These are phyloP conservation scores for Netelia inedita DNA, from an alignment of 2,888 invertebrate species.

Conservation along the genomic window DNA sequence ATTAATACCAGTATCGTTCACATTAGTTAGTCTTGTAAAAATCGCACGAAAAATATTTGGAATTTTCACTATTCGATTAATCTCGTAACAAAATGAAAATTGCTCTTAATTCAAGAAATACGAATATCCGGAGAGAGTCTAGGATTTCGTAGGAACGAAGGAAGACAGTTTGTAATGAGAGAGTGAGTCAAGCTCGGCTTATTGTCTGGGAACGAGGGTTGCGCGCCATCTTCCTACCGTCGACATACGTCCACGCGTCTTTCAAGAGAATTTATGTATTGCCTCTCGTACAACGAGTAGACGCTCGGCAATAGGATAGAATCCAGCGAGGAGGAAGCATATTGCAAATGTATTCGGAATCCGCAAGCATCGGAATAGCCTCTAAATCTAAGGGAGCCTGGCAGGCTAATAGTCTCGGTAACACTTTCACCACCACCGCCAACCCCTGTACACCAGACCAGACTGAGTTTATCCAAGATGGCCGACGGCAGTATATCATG, in stretches of 20 bases:
- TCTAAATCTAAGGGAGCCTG: constrained; percentile 73
- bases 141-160: not conserved
- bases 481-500: constrained; percentile 70
- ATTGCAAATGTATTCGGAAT: constrained; percentile 73
- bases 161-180: not conserved
- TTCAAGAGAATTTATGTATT: constrained; percentile 66
- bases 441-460: constrained; percentile 18
- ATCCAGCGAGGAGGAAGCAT: constrained; percentile 59
- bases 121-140: too few species aligned
- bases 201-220: constrained; percentile 16
- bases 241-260: constrained; percentile 63
- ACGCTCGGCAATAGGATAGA: constrained; percentile 26
- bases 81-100: too few species aligned
- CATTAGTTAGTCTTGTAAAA: too few species aligned
- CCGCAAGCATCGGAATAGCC: constrained; percentile 73
- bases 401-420: constrained; percentile 73
- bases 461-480: constrained; percentile 71
- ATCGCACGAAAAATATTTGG: too few species aligned
- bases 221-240: constrained; percentile 19
- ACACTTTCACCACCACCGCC: constrained; percentile 65
- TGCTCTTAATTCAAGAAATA: too few species aligned
- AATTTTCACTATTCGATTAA: too few species aligned
- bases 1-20: too few species aligned
- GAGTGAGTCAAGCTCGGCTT: constrained; percentile 18
- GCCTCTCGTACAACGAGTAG: constrained; percentile 34